These are phyloP conservation scores for Centropus bengalensis DNA, from an alignment of 2,113 vertebrate genomes.

Conservation along the genomic window DNA sequence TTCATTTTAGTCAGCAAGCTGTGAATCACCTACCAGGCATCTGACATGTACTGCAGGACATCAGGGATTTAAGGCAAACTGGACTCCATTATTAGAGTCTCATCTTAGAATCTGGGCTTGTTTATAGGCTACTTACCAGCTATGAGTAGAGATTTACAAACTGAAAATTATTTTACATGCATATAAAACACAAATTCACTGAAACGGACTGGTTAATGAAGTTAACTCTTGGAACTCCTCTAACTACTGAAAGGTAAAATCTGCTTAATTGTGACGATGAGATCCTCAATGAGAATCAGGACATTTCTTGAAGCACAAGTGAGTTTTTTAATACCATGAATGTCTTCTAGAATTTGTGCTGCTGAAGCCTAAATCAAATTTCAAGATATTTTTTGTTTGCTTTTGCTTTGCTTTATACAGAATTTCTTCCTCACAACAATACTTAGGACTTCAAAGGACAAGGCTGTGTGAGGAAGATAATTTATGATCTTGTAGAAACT, in stretches of 20 bases:
- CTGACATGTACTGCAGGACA: constrained; percentile 42
- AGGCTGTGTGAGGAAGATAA: background rate
- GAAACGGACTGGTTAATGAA: constrained; percentile 46
- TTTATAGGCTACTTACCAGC: constrained; percentile 41
- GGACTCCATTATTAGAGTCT: constrained; percentile 41
- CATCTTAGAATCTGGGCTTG: constrained; percentile 28
- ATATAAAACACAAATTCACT: background rate
- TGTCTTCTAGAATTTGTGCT: background rate
- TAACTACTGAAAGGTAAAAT: constrained; percentile 34
- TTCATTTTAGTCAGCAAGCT: constrained; percentile 67
- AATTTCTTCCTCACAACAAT: background rate
- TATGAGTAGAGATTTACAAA: constrained; percentile 25
- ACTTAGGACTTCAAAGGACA: background rate
- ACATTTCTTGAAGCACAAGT: background rate
- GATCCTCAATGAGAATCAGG: constrained; percentile 32
- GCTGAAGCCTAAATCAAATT: background rate
- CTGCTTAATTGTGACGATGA: constrained; percentile 57
- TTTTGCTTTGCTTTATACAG: background rate
- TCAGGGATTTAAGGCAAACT: constrained; percentile 58
- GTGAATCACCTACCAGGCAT: constrained; percentile 53
- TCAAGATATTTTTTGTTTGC: background rate
- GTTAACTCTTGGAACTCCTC: constrained; percentile 41
- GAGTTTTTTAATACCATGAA: background rate
- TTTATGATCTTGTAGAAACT: background rate
- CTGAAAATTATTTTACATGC: constrained; percentile 27